Percentiles rank a stretch among this genome's conserved stretches.
Conservation (phyloP, 2,113 vertebrate species). For the Chloroceryle aenea region DNA sequence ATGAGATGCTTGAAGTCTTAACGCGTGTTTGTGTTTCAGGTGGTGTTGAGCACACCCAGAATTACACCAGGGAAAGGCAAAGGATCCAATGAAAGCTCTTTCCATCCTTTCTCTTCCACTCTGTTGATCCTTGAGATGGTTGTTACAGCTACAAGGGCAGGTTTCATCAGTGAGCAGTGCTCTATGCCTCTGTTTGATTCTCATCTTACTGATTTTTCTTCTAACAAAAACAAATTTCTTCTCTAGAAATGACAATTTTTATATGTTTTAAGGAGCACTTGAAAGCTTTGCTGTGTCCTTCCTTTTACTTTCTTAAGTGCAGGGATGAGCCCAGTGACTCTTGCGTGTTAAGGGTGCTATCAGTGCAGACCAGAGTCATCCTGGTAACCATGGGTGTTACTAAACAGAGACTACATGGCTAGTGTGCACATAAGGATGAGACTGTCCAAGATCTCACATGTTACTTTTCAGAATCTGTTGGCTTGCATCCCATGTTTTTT, state of each 20-base stretch:
- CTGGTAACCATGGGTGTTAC: neutral
- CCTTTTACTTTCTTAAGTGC: neutral
- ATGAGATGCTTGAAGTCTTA: neutral
- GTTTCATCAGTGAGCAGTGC: neutral
- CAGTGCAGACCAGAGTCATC: neutral
- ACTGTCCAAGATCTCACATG: neutral
- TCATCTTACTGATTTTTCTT: neutral
- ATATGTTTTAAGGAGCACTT: neutral
- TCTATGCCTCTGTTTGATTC: neutral
- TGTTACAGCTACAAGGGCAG: fast-evolving
- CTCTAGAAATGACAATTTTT: neutral
- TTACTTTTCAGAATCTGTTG: neutral
- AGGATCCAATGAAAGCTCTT: neutral
- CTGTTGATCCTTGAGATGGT: neutral
- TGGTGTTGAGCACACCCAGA: neutral
- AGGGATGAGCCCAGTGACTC: neutral
- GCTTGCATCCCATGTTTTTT: neutral
- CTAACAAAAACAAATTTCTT: neutral
- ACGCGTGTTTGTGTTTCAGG: neutral
- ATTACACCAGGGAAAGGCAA: neutral
- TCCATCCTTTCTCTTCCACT: neutral
- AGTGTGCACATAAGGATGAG: neutral
- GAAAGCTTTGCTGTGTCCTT: neutral
- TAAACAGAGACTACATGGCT: neutral
- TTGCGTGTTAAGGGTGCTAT: neutral